phyloP scores from a whole-genome alignment of 2,797 vertebrate species.

The Etheostoma nigrum region DNA sequence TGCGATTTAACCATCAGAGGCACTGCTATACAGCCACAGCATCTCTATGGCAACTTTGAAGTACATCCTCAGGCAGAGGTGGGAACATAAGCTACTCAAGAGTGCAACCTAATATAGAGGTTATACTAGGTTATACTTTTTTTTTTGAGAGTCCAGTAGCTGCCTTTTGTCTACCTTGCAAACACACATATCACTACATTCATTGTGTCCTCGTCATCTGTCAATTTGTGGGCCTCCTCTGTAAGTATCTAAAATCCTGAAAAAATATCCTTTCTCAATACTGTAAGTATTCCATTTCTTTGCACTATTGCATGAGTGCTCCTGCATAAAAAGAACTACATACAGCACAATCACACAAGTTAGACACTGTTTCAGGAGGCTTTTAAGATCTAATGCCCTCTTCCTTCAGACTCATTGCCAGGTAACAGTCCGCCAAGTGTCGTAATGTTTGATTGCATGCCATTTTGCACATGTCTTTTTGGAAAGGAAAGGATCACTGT shows the following conservation, averaged over 20 bases:
- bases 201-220: neutral
- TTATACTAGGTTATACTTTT: neutral
- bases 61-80: slow-evolving; percentile 29
- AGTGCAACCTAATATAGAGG: slow-evolving; percentile 16
- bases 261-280: neutral
- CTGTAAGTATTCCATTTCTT: neutral
- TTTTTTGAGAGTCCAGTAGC: slow-evolving; percentile 5
- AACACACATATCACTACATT: neutral
- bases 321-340: neutral
- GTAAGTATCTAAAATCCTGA: neutral
- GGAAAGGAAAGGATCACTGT: neutral
- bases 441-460: neutral
- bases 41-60: slow-evolving; percentile 21
- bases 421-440: neutral
- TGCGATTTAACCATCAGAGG: slow-evolving; percentile 49
- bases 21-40: slow-evolving; percentile 9
- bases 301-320: neutral
- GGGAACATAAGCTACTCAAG: slow-evolving; percentile 8
- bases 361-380: neutral
- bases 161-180: slow-evolving; percentile 6
- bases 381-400: neutral
- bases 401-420: neutral
- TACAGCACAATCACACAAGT: neutral
- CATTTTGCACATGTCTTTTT: neutral
- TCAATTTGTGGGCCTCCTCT: slow-evolving; percentile 9